A percentile compares a stretch with the other conserved stretches of the same genome.
Conservation (phyloP, 2,113 vertebrate genomes). For the Coregonus clupeaformis region DNA sequence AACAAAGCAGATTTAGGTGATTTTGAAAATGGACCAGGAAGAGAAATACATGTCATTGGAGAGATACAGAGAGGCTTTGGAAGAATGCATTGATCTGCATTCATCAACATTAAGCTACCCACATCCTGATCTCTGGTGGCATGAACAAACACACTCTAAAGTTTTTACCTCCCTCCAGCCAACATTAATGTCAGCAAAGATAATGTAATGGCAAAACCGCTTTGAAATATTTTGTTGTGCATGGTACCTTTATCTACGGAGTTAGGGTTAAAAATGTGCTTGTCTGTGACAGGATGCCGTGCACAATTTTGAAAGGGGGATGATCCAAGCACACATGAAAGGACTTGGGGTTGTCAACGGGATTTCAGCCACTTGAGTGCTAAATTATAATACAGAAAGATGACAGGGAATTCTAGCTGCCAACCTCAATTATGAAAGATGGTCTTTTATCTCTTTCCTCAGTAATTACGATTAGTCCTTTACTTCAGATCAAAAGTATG, state of each 20-base stretch:
- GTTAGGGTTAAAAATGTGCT: not conserved
- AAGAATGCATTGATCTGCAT: not conserved
- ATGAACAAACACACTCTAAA: not conserved
- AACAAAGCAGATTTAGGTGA: too few relatives aligned
- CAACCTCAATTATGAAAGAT: constrained; percentile 11
- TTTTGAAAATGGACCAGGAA: not conserved
- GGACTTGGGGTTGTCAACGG: not conserved
- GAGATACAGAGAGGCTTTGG: not conserved
- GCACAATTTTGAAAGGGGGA: not conserved
- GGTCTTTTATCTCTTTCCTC: not conserved
- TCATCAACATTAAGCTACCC: not conserved
- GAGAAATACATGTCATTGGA: not conserved
- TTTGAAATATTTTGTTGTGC: not conserved
- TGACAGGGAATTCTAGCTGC: constrained; percentile 5
- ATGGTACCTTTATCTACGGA: not conserved
- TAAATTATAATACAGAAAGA: not conserved
- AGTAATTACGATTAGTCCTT: constrained; percentile 4
- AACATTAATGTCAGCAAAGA: not conserved
- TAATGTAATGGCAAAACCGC: not conserved
- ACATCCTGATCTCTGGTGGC: not conserved
- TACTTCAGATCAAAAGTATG: not conserved
- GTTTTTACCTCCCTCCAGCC: not conserved
- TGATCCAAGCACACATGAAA: constrained; percentile 10
- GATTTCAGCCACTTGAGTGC: not conserved
- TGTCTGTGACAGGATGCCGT: not conserved